A percentile compares a stretch with the other conserved stretches of the same genome.
Evolutionary conservation across 2,888 invertebrate genomes (phyloP).

Genomic region (Sclerodermus sp.): DNA sequence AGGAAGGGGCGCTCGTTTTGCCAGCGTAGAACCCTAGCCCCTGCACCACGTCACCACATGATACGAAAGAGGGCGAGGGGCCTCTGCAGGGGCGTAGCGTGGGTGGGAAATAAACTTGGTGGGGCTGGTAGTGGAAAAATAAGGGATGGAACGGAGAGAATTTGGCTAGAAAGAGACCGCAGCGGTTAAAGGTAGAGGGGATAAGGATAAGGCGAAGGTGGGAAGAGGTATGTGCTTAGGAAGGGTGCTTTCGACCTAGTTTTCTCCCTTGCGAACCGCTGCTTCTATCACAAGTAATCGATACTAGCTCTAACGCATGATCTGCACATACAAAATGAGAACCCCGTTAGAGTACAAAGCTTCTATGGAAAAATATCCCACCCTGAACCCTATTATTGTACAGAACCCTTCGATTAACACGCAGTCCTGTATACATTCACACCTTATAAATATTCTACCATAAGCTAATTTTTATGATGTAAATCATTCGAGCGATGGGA

Average conservation of each 20-base stretch:
- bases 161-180: neutral
- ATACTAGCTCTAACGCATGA: constrained; percentile 24
- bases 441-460: too few species aligned
- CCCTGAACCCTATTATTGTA: too few species aligned
- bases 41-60: constrained; percentile 5
- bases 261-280: constrained; percentile 41
- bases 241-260: constrained; percentile 52
- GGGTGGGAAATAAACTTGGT: neutral
- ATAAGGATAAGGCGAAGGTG: neutral
- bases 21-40: constrained; percentile 12
- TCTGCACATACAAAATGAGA: too few species aligned
- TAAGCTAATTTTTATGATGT: too few species aligned
- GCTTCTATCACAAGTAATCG: constrained; percentile 46
- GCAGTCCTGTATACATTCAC: too few species aligned
- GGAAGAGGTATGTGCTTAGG: constrained; percentile 15
- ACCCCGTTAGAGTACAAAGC: too few species aligned
- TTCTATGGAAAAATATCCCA: too few species aligned
- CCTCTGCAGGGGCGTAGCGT: neutral
- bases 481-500: too few species aligned
- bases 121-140: neutral
- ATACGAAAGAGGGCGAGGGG: neutral
- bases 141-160: neutral
- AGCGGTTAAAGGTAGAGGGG: neutral
- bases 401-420: too few species aligned
- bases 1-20: constrained; percentile 4